Evolutionary conservation across 2,113 vertebrate genomes (phyloP), one percentile per base, ranked within the genome.

Genomic region (Ctenodactylus gundi): DNA sequence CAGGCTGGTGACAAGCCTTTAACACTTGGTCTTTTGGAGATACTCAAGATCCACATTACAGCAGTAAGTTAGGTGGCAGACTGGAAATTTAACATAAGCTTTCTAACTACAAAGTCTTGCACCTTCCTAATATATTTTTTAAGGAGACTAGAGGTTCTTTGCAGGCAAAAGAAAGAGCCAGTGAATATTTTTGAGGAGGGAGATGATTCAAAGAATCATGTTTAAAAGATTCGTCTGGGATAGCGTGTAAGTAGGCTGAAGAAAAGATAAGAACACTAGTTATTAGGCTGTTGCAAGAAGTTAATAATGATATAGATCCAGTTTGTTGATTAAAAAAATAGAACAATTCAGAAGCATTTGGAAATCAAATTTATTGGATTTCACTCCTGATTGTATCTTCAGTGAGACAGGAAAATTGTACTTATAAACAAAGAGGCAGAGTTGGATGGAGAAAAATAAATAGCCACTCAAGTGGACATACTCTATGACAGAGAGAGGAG

Each of bases 211-310:
- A 64, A 72, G 34, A 70, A 29, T 36, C n/a, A 85, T 89, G 8
- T 58, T 92, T 81, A 57, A 81, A 85, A 85, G 65, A 67, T 81
- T 92, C 53, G 21, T 85, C 62, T 87, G 67, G 21, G 34, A 31
- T 67, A 80, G 14, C 29, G 14, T 80, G 81, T 67, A 12, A 60
- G 41, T 84, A 13, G 70, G 65, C 46, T 83, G 49, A 7, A 83
- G 53, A 65, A 92, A 27, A 75, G 68, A 91, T 27, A 73, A 90
- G 44, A 55, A 68, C 67, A 55, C 41, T 62, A 27, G 41, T 90
- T 82, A 90, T 81, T 82, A 93, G 31, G 31, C 75, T 62, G 53
- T n/a, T 83, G 27, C 55, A 76, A 93, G 77, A 91, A 68, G 29
- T 85, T 85, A 72, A 80, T 91, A 46, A 55, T 82, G 41, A 73